These are phyloP conservation scores for Eristalinus aeneus DNA, from an alignment of 2,888 invertebrate species.

Conservation along the genomic window DNA sequence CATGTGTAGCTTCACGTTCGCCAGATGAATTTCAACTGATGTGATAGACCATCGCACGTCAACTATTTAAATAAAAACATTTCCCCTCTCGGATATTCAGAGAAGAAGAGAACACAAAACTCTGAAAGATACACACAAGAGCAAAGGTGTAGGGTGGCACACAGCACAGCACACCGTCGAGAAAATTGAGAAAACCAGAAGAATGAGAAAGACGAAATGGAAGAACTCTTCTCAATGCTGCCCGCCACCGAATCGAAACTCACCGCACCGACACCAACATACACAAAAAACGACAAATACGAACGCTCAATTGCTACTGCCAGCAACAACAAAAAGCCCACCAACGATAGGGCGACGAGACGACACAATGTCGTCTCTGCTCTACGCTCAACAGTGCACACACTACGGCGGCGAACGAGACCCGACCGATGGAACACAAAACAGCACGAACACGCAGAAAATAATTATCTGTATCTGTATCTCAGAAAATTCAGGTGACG, in stretches of 20 bases:
- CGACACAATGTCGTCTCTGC: neutral
- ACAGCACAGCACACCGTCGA: slow-evolving; percentile 13
- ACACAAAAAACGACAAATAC: neutral
- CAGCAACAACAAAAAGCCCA: neutral
- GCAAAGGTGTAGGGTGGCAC: slow-evolving; percentile 41
- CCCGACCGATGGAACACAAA: slow-evolving; percentile 31
- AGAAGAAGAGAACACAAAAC: slow-evolving; percentile 53
- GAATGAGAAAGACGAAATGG: slow-evolving; percentile 49
- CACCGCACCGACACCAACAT: slow-evolving; percentile 13
- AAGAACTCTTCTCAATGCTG: slow-evolving; percentile 67
- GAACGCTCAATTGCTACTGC: neutral
- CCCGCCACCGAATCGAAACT: slow-evolving; percentile 21
- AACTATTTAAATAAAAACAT: slow-evolving; percentile 78
- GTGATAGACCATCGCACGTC: slow-evolving; percentile 76
- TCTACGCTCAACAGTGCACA: neutral
- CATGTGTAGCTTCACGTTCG: slow-evolving; percentile 72
- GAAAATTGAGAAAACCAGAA: slow-evolving; percentile 37
- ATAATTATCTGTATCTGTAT: slow-evolving; percentile 66
- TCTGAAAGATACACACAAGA: slow-evolving; percentile 31
- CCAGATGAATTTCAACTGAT: slow-evolving; percentile 78
- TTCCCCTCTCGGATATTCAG: slow-evolving; percentile 60
- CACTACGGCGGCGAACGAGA: slow-evolving; percentile 10
- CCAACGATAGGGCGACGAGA: neutral
- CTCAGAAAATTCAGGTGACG: slow-evolving; percentile 60
- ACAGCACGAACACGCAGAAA: slow-evolving; percentile 57